Conservation (phyloP, 2,113 vertebrate species). For the Ailuropoda melanoleuca region DNA sequence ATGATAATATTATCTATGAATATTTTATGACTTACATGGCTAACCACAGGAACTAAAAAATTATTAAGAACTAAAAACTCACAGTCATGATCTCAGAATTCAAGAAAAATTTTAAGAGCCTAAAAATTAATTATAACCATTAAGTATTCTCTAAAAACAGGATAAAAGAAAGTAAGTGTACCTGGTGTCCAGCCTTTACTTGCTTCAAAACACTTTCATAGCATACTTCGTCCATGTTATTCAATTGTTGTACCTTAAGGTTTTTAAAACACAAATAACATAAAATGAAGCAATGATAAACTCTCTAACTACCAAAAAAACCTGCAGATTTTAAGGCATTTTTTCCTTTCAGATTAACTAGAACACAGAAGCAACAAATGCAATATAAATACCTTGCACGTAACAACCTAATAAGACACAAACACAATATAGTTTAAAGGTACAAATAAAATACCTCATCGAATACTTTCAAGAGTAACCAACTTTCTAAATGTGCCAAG, state of each 20-base stretch:
- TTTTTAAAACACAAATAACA: constrained; percentile 57
- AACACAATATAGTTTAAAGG: background rate
- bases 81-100: constrained; percentile 19
- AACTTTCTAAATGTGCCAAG: background rate
- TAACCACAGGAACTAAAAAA: background rate
- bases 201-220: constrained; percentile 96
- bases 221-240: constrained; percentile 97
- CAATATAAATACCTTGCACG: background rate
- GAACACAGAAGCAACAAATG: background rate
- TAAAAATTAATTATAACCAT: constrained; percentile 37
- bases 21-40: background rate
- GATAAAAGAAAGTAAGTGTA: constrained; percentile 74
- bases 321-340: background rate
- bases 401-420: background rate
- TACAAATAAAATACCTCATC: constrained; percentile 8
- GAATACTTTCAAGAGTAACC: background rate
- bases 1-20: background rate
- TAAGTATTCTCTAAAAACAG: background rate
- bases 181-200: constrained; percentile 96
- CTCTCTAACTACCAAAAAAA: background rate
- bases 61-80: constrained; percentile 35
- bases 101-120: background rate
- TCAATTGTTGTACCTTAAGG: constrained; percentile 94
- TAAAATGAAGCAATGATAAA: constrained; percentile 18
- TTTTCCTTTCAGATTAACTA: constrained; percentile 27